These are phyloP conservation scores for Cotesia chilonis DNA, from an alignment of 1,140 invertebrate genomes.

Conservation along the genomic window DNA sequence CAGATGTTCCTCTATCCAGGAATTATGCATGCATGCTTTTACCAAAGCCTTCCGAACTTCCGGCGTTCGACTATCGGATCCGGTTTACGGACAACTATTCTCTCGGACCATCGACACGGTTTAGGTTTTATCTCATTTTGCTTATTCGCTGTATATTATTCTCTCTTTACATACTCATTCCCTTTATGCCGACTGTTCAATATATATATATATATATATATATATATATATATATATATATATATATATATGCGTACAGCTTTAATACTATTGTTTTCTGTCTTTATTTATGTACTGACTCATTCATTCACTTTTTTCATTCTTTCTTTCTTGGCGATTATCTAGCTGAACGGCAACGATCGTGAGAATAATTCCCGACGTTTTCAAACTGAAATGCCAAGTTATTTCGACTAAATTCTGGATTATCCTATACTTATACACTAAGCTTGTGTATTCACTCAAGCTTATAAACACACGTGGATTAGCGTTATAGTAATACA, in stretches of 20 bases:
- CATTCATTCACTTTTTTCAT: neutral
- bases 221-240: no score
- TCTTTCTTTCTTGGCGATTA: slow-evolving; percentile 47
- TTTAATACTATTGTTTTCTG: slow-evolving; percentile 11
- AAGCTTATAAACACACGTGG: no score
- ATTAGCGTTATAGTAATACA: no score
- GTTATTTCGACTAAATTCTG: slow-evolving; percentile 37
- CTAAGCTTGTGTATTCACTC: neutral
- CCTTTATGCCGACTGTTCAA: neutral
- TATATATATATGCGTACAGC: neutral
- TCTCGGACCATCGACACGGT: slow-evolving; percentile 48
- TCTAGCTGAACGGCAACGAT: slow-evolving; percentile 51
- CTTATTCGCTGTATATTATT: slow-evolving; percentile 1
- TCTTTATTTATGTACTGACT: slow-evolving; percentile 21
- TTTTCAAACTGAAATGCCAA: slow-evolving; percentile 37
- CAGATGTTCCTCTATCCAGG: slow-evolving; percentile 27
- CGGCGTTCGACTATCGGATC: slow-evolving; percentile 36
- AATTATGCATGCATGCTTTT: slow-evolving; percentile 44
- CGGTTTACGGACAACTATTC: slow-evolving; percentile 37
- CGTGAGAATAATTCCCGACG: slow-evolving; percentile 49
- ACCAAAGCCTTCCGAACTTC: slow-evolving; percentile 36
- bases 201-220: no score
- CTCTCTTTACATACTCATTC: neutral
- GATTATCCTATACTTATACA: slow-evolving; percentile 8
- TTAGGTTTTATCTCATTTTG: slow-evolving; percentile 53